Percentiles rank a stretch among this genome's conserved stretches.
Conservation (phyloP, 64 coral and sea anemone species). For the Pachyseris speciosa region DNA sequence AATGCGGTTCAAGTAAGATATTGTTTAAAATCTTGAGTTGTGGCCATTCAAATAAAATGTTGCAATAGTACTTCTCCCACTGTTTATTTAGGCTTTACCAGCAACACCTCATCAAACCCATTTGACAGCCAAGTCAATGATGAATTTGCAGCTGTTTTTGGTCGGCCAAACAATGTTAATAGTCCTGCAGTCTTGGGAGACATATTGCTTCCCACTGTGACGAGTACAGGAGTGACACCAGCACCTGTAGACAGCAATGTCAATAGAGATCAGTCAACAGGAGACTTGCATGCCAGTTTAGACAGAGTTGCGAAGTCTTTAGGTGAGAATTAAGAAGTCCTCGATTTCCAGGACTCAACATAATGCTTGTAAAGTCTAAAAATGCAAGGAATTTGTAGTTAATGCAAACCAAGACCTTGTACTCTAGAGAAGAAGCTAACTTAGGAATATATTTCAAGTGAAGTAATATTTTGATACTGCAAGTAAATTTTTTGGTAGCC, state of each 20-base stretch:
- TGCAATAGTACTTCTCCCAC: background rate
- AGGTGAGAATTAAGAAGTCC: background rate
- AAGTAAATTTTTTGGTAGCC: too few species aligned
- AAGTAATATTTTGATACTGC: too few species aligned
- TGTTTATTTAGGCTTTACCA: background rate
- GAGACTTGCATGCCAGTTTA: constrained; percentile 16
- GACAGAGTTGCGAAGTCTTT: constrained; percentile 33
- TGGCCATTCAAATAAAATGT: background rate
- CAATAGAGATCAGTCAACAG: background rate
- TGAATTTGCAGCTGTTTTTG: constrained; percentile 33
- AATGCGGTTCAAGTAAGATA: too few species aligned
- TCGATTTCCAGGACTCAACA: too few species aligned
- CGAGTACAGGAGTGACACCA: background rate
- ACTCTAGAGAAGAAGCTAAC: too few species aligned
- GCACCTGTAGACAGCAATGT: background rate
- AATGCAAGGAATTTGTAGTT: too few species aligned
- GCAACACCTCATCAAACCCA: constrained; percentile 1
- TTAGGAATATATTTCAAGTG: too few species aligned
- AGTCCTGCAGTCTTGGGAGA: background rate
- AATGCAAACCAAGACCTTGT: too few species aligned
- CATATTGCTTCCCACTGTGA: constrained; percentile 13
- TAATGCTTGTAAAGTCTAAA: too few species aligned
- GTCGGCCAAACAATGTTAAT: background rate
- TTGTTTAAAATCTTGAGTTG: background rate
- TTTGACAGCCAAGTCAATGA: constrained; percentile 30